Conservation (phyloP, 2,113 vertebrate genomes). For the Micronycteris hirsuta region DNA sequence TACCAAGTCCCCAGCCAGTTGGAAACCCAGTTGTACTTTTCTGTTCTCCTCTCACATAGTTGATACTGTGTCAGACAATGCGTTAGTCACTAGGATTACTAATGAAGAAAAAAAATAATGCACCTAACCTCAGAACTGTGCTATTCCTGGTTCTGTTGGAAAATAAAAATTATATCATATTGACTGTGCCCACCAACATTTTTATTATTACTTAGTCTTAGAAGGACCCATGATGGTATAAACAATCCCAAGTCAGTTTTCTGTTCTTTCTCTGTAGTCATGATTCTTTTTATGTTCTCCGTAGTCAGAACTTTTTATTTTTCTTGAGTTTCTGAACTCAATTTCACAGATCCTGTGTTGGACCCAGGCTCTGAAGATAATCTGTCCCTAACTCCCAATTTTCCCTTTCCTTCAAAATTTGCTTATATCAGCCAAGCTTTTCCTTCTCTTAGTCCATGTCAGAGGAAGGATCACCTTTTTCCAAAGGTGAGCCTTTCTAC, state of each 20-base stretch:
- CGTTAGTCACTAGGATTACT: not conserved
- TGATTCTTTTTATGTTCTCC: too few species aligned
- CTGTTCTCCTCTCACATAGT: not conserved
- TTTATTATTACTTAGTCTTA: not conserved
- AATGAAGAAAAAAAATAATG: not conserved
- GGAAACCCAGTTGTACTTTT: not conserved
- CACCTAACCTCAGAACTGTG: not conserved
- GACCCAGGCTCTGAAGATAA: not conserved
- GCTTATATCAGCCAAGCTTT: not conserved
- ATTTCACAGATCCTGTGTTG: not conserved
- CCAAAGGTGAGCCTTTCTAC: not conserved
- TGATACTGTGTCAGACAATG: not conserved
- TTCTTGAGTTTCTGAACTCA: not conserved
- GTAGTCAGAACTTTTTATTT: not conserved
- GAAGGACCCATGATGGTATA: not conserved
- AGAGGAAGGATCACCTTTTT: slow-evolving; percentile 28
- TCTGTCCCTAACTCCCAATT: not conserved
- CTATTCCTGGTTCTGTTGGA: not conserved
- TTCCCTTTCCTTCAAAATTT: not conserved
- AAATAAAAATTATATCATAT: slow-evolving; percentile 12
- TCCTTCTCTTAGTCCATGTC: not conserved
- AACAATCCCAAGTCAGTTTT: not conserved
- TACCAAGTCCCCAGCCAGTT: not conserved
- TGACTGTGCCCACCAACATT: not conserved
- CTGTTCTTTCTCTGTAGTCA: not conserved